Conservation (phyloP, 53 echinoderm and acorn worm species). For the Stichopus horrens region DNA sequence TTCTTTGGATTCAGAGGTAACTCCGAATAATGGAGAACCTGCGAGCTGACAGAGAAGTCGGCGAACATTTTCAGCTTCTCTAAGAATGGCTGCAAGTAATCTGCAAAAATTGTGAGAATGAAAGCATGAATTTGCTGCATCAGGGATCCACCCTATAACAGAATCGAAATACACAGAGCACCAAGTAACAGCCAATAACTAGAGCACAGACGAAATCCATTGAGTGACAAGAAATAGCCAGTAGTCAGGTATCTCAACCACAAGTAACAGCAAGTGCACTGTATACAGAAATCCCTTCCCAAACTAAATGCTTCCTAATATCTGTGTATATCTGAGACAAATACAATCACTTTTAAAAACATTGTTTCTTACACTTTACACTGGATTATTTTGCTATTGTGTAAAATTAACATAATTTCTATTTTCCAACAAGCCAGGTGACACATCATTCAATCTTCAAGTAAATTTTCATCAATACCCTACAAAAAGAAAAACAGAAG, state of each 20-base stretch:
- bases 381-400: neutral
- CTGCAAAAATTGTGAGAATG: constrained; percentile 43
- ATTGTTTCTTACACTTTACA: neutral
- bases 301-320: too few species aligned
- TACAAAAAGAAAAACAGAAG: neutral
- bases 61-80: constrained; percentile 79
- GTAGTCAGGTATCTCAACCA: too few species aligned
- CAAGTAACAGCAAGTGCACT: too few species aligned
- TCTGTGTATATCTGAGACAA: too few species aligned
- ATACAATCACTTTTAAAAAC: too few species aligned
- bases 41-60: constrained; percentile 79
- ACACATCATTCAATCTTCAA: neutral
- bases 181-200: too few species aligned
- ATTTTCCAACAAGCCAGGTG: neutral
- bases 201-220: too few species aligned
- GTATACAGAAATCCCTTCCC: too few species aligned
- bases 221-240: too few species aligned
- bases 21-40: constrained; percentile 87
- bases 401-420: neutral
- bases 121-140: too few species aligned
- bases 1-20: constrained; percentile 79
- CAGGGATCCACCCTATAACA: too few species aligned
- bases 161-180: too few species aligned
- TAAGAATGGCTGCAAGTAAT: constrained; percentile 77
- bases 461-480: neutral